Conservation (phyloP, 1,140 invertebrate species). For the Habropoda laboriosa region DNA sequence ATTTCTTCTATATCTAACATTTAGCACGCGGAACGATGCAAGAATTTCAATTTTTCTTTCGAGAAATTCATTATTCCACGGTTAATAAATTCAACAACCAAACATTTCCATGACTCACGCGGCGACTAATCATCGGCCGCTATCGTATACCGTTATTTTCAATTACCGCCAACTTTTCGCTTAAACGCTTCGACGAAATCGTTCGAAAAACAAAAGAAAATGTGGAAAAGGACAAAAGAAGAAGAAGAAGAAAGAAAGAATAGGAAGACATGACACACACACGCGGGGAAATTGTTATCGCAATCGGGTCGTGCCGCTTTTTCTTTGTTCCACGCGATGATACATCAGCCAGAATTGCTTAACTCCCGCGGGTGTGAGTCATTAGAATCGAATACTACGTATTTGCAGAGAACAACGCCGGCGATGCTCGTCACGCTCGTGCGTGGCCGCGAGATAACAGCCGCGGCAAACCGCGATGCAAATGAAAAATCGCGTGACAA, state of each 20-base stretch:
- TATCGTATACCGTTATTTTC: not conserved
- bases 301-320: constrained; percentile 19
- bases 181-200: not conserved
- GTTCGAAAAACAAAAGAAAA: constrained; percentile 13
- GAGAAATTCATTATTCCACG: not conserved
- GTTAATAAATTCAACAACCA: not conserved
- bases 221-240: too few species aligned
- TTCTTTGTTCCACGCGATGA: constrained; percentile 42
- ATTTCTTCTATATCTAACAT: too few species aligned
- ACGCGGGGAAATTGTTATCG: constrained; percentile 36
- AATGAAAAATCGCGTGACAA: constrained; percentile 53
- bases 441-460: constrained; percentile 45
- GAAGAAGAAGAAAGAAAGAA: too few species aligned
- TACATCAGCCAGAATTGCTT: constrained; percentile 39
- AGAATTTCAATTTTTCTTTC: not conserved
- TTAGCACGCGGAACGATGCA: too few species aligned
- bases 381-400: constrained; percentile 43
- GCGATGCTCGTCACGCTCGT: constrained; percentile 39
- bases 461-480: constrained; percentile 21
- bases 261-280: too few species aligned
- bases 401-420: constrained; percentile 11
- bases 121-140: not conserved
- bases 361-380: constrained; percentile 29
- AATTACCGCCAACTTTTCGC: not conserved
- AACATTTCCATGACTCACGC: not conserved